Evolutionary conservation across 2,113 vertebrate species (phyloP).

Genomic region (Lycaon pictus): DNA sequence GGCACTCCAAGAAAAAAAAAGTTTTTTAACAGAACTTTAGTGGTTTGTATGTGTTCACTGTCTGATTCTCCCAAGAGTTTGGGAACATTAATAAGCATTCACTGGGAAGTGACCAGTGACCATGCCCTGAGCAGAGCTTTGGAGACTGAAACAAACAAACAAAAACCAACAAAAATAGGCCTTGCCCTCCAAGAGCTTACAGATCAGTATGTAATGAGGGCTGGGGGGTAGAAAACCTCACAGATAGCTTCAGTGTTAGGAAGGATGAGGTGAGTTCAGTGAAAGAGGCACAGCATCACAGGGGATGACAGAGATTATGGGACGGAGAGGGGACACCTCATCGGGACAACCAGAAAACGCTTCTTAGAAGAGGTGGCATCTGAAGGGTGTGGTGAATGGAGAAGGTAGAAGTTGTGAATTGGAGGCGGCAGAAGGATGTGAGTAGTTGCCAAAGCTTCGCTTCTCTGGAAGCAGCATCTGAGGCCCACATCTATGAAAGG

Average conservation of each 20-base stretch:
- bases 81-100: neutral
- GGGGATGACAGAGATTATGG: neutral
- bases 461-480: neutral
- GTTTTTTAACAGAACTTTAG: neutral
- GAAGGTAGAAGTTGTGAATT: neutral
- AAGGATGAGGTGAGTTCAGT: neutral
- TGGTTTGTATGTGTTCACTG: neutral
- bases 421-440: neutral
- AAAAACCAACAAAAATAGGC: neutral
- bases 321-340: neutral
- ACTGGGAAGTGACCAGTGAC: neutral
- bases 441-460: neutral
- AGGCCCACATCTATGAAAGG: neutral
- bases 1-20: neutral
- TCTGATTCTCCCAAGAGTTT: neutral
- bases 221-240: neutral
- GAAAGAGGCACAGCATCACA: neutral
- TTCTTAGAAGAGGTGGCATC: neutral
- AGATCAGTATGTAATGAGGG: neutral
- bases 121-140: neutral
- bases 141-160: neutral
- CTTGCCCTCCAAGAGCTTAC: neutral
- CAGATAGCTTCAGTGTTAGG: neutral
- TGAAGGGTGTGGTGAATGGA: neutral
- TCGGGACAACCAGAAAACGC: neutral